A percentile compares a stretch with the other conserved stretches of the same genome.
Conservation (phyloP, 2,113 vertebrate species). For the Tor tambroides region DNA sequence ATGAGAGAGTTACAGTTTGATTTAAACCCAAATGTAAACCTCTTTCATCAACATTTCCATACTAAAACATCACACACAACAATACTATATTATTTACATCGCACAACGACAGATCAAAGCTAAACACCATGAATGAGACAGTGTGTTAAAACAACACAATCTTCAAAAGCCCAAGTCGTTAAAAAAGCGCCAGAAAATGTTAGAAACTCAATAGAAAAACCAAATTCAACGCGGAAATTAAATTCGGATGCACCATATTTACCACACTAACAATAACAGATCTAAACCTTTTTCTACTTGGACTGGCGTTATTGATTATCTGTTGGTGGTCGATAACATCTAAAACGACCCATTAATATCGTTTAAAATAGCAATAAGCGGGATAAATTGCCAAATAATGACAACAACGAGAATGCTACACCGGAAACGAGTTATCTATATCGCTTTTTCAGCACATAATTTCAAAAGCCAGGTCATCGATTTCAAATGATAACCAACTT, state of each 20-base stretch:
- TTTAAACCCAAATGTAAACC: neutral
- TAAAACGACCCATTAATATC: constrained; percentile 9
- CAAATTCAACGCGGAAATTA: constrained; percentile 8
- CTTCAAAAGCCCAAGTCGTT: neutral
- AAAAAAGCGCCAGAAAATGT: neutral
- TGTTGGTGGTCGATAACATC: neutral
- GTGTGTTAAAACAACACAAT: neutral
- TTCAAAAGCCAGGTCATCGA: neutral
- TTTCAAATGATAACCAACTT: neutral
- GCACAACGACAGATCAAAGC: neutral
- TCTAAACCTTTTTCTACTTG: neutral
- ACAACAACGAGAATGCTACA: neutral
- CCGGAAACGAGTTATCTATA: neutral
- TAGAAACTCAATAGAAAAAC: neutral
- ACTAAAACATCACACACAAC: constrained; percentile 1
- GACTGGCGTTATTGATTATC: neutral
- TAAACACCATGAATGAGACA: neutral
- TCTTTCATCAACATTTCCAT: neutral
- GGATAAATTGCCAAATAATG: neutral
- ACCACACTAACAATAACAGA: neutral
- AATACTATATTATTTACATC: constrained; percentile 10
- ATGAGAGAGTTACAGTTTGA: neutral
- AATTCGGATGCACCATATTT: neutral
- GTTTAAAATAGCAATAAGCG: neutral
- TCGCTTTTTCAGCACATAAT: neutral